Evolutionary conservation across 2,797 vertebrate genomes (phyloP), one percentile per base, ranked within the genome.

Genomic region (Channallabes apus): DNA sequence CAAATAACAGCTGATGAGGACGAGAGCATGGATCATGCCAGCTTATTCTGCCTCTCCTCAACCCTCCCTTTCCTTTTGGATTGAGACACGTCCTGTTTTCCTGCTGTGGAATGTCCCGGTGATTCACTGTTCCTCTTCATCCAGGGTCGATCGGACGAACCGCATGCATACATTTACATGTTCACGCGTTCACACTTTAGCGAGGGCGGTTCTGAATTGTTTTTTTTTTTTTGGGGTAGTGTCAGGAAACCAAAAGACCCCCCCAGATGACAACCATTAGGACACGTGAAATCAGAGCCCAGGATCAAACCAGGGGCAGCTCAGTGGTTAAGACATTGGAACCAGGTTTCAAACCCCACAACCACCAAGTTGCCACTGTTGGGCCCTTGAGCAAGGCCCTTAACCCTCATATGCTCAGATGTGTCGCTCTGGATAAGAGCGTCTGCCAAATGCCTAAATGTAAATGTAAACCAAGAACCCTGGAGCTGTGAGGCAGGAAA

Each of bases 91-190:
- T 86, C 80, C 85, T 78, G 85, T 78, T 78, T 73, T 51, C 12
- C 35, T 69, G 72, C 80, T 29, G 27, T 82, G 85, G 85, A 82
- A 86, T 82, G 85, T 86, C 80, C 84, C 27, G 84, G 77, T 51
- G 32, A 68, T 62, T 18, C 22, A 46, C 20, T 15, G 69, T 75
- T 59, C 61, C 64, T 20, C 35, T 75, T 22, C 4, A 20, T 85
- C 65, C 76, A n/a, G 76, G 56, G 76, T 3, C 3, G 32, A 79
- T 80, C 84, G 17, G 38, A 80, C 0, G 35, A 41, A 35, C 77
- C 6, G 15, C 54, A 18, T 24, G 54, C 2, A 2, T n/a, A 12
- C 22, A 59, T 46, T 80, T 8, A 11, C 46, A 51, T 7, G 32
- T 46, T 46, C 65, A 56, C 51, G 29, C 27, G 11, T 27, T 7